Base-by-base conservation (phyloP, 2,888 invertebrate genomes). In the Fragum whitleyi region DNA sequence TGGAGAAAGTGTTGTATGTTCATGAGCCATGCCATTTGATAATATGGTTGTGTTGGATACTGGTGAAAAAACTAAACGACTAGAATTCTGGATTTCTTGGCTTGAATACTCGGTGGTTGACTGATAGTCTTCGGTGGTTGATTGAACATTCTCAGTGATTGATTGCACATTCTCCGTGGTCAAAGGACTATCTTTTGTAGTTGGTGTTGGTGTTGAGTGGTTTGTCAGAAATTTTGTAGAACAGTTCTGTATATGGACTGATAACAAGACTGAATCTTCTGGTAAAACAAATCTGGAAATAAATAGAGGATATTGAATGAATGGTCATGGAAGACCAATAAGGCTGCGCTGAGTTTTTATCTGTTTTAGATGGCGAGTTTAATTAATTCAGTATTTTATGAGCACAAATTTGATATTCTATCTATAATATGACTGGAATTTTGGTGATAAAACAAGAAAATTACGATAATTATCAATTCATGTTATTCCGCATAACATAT, bases 241-340 rank as follows among this genome's bases (percentile, higher is more conserved):
- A 74, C 90, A 90, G 62, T 76, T 76, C 32, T 59, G 42, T 7
- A 88, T 73, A 23, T 57, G 42, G 0, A 87, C 81, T 19, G 72
- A 71, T 55, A 83, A 85, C 21, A 71, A 65, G 11, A 73, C 78
- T 32, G 81, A 81, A 51, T 79, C 79, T n/a, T 83, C 77, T 62
- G 85, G 85, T 16, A 83, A 61, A 19, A 77, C 57, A 53, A 77
- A 85, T 71, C 88, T 88, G 79, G 1, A 79, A 79, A 47, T 19
- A 47, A n/a, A 47, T 16, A 47, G 2, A 47, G 2, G 7, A 47
- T 9, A n/a, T 14, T 3, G 53, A 21, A 14, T 14, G n/a, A n/a
- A n/a, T n/a, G n/a, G n/a, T n/a, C n/a, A n/a, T n/a, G n/a, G n/a
- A n/a, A n/a, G n/a, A n/a, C n/a, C n/a, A n/a, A n/a, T n/a, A n/a